Evolutionary conservation across 1,140 invertebrate genomes (phyloP).

Genomic region (Homarus americanus): DNA sequence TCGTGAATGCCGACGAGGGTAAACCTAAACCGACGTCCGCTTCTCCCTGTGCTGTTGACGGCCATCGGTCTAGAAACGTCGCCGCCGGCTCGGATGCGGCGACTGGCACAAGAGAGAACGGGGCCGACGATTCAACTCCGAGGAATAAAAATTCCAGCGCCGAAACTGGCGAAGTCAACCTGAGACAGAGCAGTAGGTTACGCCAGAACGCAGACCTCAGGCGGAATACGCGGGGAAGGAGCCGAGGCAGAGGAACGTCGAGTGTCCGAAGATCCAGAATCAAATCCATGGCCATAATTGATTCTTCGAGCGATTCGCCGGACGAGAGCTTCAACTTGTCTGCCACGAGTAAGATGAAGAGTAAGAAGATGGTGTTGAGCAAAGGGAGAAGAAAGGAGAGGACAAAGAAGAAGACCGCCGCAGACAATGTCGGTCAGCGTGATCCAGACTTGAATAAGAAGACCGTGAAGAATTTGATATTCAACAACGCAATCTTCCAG

Average conservation of each 20-base stretch:
- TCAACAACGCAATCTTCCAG: constrained; percentile 26
- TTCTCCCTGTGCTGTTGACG: neutral
- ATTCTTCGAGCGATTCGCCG: neutral
- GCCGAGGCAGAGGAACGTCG: neutral
- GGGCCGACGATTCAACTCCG: too few relatives aligned
- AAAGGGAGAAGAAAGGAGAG: neutral
- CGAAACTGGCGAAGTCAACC: neutral
- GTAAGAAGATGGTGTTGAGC: neutral
- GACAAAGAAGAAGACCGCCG: neutral
- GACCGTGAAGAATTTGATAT: constrained; percentile 29
- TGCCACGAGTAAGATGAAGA: neutral
- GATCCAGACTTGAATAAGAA: constrained; percentile 32
- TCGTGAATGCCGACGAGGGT: neutral
- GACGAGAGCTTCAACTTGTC: neutral
- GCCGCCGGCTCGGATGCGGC: neutral
- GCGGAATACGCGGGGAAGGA: neutral
- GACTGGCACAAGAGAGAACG: neutral
- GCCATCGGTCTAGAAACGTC: too few relatives aligned
- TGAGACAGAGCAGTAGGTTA: constrained; percentile 9
- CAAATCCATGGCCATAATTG: neutral
- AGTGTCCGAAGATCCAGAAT: neutral
- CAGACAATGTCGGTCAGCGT: neutral
- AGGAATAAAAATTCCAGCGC: neutral
- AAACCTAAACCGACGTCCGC: neutral
- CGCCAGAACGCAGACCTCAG: neutral